These are phyloP conservation scores for Yponomeuta plumbellus DNA, from an alignment of 2,888 invertebrate genomes.

Conservation along the genomic window DNA sequence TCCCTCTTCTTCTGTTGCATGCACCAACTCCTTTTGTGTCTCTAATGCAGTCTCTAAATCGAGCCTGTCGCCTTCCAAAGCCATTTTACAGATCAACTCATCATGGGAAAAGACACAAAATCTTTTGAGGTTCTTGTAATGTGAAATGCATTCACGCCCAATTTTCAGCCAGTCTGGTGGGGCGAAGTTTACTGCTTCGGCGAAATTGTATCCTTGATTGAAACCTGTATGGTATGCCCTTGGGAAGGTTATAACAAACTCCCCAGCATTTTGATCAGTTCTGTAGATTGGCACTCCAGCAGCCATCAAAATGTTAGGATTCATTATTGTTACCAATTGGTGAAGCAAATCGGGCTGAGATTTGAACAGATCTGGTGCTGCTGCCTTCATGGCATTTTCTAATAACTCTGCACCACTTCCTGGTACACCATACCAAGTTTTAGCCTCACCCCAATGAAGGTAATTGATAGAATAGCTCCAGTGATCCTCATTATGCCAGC, in stretches of 20 bases:
- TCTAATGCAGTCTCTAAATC: slow-evolving; percentile 81
- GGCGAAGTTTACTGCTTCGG: slow-evolving; percentile 90
- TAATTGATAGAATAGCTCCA: slow-evolving; percentile 91
- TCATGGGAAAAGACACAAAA: slow-evolving; percentile 89
- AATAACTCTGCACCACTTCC: slow-evolving; percentile 81
- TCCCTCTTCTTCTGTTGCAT: slow-evolving; percentile 75
- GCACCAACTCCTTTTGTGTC: slow-evolving; percentile 80
- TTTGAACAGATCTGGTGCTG: slow-evolving; percentile 84
- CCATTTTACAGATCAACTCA: slow-evolving; percentile 86
- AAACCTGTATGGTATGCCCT: slow-evolving; percentile 89
- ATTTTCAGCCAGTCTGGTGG: slow-evolving; percentile 86
- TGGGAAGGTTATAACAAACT: slow-evolving; percentile 88
- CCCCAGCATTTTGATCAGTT: slow-evolving; percentile 85
- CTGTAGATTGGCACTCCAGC: slow-evolving; percentile 78
- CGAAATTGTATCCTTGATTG: slow-evolving; percentile 89
- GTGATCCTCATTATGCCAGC: slow-evolving; percentile 91
- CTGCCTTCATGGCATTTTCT: slow-evolving; percentile 82
- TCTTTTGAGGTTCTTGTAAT: slow-evolving; percentile 81
- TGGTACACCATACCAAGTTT: slow-evolving; percentile 89
- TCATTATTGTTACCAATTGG: slow-evolving; percentile 87
- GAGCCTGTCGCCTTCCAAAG: slow-evolving; percentile 79
- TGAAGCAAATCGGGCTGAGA: slow-evolving; percentile 85
- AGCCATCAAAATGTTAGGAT: slow-evolving; percentile 82
- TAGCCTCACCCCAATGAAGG: slow-evolving; percentile 88
- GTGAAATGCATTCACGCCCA: slow-evolving; percentile 81